A percentile compares a stretch with the other conserved stretches of the same genome.
Evolutionary conservation across 2,888 invertebrate genomes (phyloP).

Genomic region (Creontiades dilutus): DNA sequence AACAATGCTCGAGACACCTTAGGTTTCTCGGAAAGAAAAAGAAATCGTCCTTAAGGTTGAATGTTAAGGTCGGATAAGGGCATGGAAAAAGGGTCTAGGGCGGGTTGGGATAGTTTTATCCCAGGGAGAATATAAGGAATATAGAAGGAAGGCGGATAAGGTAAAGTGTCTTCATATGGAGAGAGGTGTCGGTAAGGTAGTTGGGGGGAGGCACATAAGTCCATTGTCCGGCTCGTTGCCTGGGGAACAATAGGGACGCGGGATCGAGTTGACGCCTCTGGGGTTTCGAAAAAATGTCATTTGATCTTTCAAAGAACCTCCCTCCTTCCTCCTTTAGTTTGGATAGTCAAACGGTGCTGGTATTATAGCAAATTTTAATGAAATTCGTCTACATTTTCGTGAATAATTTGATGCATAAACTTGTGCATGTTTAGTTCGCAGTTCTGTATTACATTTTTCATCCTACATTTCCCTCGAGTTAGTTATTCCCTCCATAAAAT

Average conservation of each 20-base stretch:
- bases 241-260: not conserved
- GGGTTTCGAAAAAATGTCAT: no score
- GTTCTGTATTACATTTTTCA: no score
- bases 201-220: not conserved
- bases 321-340: no score
- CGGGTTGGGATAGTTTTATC: not conserved
- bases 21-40: conserved; percentile 49
- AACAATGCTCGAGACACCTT: conserved; percentile 34
- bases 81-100: not conserved
- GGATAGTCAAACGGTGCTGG: no score
- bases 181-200: not conserved
- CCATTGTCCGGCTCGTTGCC: not conserved
- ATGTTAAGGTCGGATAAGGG: not conserved
- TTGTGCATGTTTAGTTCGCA: no score
- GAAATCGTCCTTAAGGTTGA: not conserved
- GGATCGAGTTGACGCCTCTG: no score
- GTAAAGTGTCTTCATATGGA: not conserved
- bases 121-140: not conserved
- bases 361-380: no score
- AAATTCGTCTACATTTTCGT: no score
- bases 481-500: no score
- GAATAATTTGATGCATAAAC: no score
- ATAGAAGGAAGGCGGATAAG: conserved; percentile 15
- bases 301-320: no score
- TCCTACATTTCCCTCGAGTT: no score